These are phyloP conservation scores for Morone chrysops DNA, from an alignment of 2,113 vertebrate genomes.

Conservation along the genomic window DNA sequence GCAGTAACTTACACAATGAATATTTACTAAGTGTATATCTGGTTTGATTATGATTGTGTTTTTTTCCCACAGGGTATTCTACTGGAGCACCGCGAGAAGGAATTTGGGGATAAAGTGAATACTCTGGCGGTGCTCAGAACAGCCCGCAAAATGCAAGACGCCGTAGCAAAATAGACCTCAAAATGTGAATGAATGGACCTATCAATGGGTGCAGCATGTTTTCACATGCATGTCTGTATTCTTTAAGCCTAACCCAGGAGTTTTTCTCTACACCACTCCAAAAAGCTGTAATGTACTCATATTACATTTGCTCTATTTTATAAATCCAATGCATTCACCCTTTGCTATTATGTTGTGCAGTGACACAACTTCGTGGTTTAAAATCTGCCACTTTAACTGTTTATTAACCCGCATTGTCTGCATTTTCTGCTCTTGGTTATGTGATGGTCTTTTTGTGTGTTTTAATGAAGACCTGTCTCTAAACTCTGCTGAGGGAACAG, in stretches of 20 bases:
- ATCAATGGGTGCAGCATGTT: conserved; percentile 5
- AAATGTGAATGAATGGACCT: conserved; percentile 28
- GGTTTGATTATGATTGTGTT: neutral
- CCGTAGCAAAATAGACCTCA: conserved; percentile 40
- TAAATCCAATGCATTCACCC: neutral
- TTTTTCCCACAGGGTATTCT: conserved; percentile 86
- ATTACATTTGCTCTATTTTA: neutral
- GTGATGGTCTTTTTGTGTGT: conserved; percentile 34
- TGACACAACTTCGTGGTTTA: neutral
- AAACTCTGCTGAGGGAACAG: conserved; percentile 67
- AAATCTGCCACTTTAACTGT: conserved; percentile 26
- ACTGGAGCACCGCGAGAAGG: conserved; percentile 92
- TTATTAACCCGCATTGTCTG: conserved; percentile 10
- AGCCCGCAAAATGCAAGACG: conserved; percentile 51
- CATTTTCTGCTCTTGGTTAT: neutral
- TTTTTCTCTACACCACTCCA: neutral
- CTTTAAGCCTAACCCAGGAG: neutral
- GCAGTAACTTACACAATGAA: neutral
- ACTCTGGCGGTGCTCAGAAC: conserved; percentile 71
- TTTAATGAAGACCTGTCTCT: conserved; percentile 73
- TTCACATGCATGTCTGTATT: neutral
- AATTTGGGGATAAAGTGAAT: conserved; percentile 94
- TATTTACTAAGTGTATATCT: neutral
- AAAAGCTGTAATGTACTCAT: neutral
- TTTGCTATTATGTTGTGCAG: neutral